Evolutionary conservation across 2,113 vertebrate genomes (phyloP), one percentile per base, ranked within the genome.

Genomic region (Xenus cinereus): DNA sequence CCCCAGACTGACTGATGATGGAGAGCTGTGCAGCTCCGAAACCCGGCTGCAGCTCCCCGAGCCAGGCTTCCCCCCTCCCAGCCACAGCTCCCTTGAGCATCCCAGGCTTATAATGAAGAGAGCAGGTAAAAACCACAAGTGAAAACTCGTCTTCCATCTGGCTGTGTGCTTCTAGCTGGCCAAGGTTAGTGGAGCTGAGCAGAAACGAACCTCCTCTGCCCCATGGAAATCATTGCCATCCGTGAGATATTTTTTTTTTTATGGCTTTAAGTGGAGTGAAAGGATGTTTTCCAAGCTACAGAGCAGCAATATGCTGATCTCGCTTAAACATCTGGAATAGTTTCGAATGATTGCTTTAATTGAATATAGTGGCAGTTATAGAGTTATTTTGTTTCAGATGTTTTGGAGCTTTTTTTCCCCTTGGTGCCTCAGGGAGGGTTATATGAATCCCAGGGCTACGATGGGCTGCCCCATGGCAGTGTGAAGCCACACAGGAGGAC

Each of bases 201-300:
- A 92, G 69, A 91, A 72, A 30, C 2, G 4, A 92, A 56, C 75
- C 33, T 9, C 54, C 60, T 54, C 63, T 76, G 75, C 32, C 92
- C 66, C 62, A 6, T 11, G 15, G n/a, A 74, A 14, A 22, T 35
- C 13, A 7, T 71, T 73, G 48, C 48, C 56, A 66, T 54, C 79
- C 74, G 48, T n/a, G 23, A 91, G 14, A 7, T 15, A 74, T 84
- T 60, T 11, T 64, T 11, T 64, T 43, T 56, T 69, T 74, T 4
- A 7, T 69, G 69, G 32, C 62, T 93, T 84, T 60, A 90, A 53
- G 39, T 22, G 46, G 43, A 82, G 53, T 63, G 46, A 87, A 89
- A 95, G 45, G 43, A 33, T 75, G 30, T 78, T 95, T 96, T 87
- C 73, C 68, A 94, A 74, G 82, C 79, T 90, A 45, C 32, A 63